These are phyloP conservation scores for Sicus ferrugineus DNA, from an alignment of 2,888 invertebrate genomes.

Conservation along the genomic window DNA sequence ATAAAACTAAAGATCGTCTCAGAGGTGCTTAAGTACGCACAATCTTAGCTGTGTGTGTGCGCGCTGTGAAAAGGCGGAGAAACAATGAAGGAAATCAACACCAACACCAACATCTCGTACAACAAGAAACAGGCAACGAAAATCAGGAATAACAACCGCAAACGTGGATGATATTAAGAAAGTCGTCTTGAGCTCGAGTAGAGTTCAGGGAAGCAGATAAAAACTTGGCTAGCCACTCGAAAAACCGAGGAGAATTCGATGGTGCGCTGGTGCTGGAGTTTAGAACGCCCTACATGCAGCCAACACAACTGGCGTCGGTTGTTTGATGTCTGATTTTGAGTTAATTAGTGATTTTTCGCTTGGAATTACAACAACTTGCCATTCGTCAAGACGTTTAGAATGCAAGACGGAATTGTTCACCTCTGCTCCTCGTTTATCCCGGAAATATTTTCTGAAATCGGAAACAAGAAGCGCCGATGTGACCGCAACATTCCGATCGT, in stretches of 20 bases:
- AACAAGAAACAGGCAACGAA: conserved; percentile 7
- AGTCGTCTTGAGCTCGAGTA: background rate
- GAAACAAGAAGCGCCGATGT: background rate
- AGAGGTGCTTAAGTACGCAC: background rate
- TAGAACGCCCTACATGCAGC: background rate
- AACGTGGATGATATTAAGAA: conserved; percentile 3
- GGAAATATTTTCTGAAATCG: background rate
- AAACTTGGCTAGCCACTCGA: conserved; percentile 19
- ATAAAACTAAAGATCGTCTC: background rate
- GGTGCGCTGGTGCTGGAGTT: background rate
- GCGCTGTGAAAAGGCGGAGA: too few relatives aligned
- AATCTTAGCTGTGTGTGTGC: background rate
- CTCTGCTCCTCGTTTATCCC: background rate
- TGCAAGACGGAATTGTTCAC: too few relatives aligned
- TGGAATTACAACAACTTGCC: too few relatives aligned
- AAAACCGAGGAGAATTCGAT: background rate
- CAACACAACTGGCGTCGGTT: too few relatives aligned
- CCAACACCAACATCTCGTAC: background rate
- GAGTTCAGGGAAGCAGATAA: background rate
- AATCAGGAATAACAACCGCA: background rate
- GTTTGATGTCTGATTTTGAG: too few relatives aligned
- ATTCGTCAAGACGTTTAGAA: too few relatives aligned
- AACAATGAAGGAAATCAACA: background rate
- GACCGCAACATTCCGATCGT: too few relatives aligned
- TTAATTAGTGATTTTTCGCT: too few relatives aligned